Evolutionary conservation across 1,140 invertebrate species (phyloP).

Genomic region (silkworm (Bombyx mori)): ASM3026992v2 NC_085107.1:5575501-5576000

Average conservation of each 20-base stretch:
- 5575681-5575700: slow-evolving; percentile 20
- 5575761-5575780: slow-evolving; percentile 1
- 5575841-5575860: neutral
- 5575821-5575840: no score
- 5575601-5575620: slow-evolving; percentile 11
- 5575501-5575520: no score
- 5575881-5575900: neutral
- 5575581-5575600: slow-evolving; percentile 22
- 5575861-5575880: neutral
- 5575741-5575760: slow-evolving; percentile 31
- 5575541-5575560: neutral
- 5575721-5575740: slow-evolving; percentile 42
- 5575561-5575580: neutral
- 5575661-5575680: slow-evolving; percentile 19
- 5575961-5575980: neutral
- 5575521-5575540: no score
- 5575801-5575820: no score
- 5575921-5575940: no score
- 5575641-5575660: slow-evolving; percentile 17
- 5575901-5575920: neutral
- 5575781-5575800: no score
- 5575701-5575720: slow-evolving; percentile 23
- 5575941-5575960: neutral
- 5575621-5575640: slow-evolving; percentile 30
- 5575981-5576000: no score